phyloP scores from a whole-genome alignment of 2,888 invertebrate species.

The Plebejus argus region DNA sequence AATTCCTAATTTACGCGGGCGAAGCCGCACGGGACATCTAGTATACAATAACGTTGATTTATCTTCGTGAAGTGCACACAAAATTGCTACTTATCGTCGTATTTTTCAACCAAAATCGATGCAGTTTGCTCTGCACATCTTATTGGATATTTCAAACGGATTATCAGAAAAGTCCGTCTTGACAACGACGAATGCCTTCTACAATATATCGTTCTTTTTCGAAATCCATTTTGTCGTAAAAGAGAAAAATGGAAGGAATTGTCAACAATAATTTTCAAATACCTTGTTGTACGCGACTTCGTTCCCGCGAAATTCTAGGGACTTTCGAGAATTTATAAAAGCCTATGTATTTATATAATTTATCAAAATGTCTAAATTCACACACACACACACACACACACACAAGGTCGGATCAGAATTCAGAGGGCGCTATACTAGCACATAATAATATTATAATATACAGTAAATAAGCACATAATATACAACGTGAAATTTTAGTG shows the following conservation, averaged over 20 bases:
- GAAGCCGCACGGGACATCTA: no score
- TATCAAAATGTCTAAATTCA: no score
- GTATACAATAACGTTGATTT: background rate
- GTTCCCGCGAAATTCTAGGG: no score
- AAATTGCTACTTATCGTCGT: background rate
- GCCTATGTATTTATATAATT: no score
- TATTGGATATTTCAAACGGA: constrained; percentile 16
- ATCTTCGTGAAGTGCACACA: background rate
- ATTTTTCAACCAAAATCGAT: background rate
- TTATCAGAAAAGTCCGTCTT: constrained; percentile 1
- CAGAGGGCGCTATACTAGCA: no score
- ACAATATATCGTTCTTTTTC: background rate
- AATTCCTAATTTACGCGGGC: no score
- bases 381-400: no score
- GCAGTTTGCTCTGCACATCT: background rate
- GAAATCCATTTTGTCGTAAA: background rate
- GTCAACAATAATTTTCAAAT: background rate
- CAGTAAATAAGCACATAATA: no score
- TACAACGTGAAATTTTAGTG: no score
- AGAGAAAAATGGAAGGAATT: background rate
- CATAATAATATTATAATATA: no score
- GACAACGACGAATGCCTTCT: background rate
- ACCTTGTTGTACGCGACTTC: background rate
- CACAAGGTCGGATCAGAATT: no score
- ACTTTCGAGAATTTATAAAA: no score